phyloP scores from a whole-genome alignment of 2,113 vertebrate genomes.

The Gasterosteus aculeatus region DNA sequence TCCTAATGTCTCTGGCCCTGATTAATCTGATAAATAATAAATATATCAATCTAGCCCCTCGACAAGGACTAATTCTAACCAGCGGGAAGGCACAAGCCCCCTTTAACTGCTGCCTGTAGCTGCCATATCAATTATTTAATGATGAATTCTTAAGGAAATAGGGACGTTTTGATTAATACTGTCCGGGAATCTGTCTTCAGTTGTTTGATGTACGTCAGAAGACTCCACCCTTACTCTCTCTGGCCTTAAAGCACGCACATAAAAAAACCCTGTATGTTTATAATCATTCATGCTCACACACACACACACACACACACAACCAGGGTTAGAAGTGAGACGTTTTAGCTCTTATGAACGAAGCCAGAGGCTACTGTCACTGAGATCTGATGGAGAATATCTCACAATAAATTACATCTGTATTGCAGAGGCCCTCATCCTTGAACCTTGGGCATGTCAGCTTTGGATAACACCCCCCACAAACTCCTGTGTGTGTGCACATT shows the following conservation, averaged over 20 bases:
- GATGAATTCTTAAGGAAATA: conserved; percentile 98
- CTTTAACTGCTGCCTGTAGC: conserved; percentile 94
- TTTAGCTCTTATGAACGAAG: conserved; percentile 81
- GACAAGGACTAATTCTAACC: conserved; percentile 99
- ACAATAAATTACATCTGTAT: conserved; percentile 94
- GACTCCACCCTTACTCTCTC: conserved; percentile 80
- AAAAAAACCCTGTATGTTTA: background rate
- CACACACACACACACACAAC: conserved; percentile 21
- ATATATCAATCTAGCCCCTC: conserved; percentile 99
- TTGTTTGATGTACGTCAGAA: conserved; percentile 98
- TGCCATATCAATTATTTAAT: conserved; percentile 99
- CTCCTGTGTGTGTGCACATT: conserved; percentile 36
- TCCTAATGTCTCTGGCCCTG: conserved; percentile 92
- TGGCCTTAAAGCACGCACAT: conserved; percentile 50
- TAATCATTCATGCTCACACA: conserved; percentile 6
- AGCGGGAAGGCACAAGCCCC: conserved; percentile 93
- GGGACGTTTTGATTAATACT: conserved; percentile 99
- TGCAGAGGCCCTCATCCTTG: conserved; percentile 83
- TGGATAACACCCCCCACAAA: conserved; percentile 74
- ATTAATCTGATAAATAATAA: conserved; percentile 99
- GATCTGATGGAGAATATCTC: conserved; percentile 90
- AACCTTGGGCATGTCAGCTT: conserved; percentile 79
- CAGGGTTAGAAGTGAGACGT: conserved; percentile 58
- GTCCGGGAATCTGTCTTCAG: conserved; percentile 89
- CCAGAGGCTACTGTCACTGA: conserved; percentile 92